These are phyloP conservation scores for Cynopterus sphinx DNA, from an alignment of 2,797 vertebrate species.

Conservation along the genomic window DNA sequence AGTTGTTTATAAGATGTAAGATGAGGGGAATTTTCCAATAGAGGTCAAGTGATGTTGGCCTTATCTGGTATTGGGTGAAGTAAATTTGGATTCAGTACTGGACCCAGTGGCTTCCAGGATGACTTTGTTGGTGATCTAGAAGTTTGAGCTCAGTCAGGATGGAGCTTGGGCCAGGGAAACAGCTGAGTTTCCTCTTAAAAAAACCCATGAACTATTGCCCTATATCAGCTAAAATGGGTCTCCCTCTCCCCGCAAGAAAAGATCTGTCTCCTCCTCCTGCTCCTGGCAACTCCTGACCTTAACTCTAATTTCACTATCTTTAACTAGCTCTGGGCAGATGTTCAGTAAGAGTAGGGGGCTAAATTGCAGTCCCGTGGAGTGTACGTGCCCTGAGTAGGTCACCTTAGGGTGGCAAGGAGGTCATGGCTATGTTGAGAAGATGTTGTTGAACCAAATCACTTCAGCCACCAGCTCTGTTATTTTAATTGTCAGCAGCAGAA, in stretches of 20 bases:
- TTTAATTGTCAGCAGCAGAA: constrained; percentile 38
- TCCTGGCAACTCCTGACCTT: background rate
- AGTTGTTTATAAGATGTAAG: background rate
- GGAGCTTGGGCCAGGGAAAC: background rate
- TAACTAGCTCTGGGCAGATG: background rate
- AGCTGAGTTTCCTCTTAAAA: background rate
- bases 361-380: background rate
- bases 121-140: background rate
- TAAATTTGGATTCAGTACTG: background rate
- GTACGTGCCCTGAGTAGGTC: background rate
- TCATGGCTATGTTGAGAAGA: background rate
- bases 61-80: background rate
- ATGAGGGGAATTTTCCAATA: background rate
- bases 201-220: background rate
- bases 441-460: background rate
- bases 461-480: background rate
- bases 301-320: background rate
- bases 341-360: background rate
- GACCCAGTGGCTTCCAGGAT: background rate
- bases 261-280: background rate
- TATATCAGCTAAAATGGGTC: background rate
- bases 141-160: background rate
- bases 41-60: background rate
- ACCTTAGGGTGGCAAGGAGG: background rate
- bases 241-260: background rate